These are phyloP conservation scores for Synergus laeviventris DNA, from an alignment of 2,888 invertebrate species.

Conservation along the genomic window DNA sequence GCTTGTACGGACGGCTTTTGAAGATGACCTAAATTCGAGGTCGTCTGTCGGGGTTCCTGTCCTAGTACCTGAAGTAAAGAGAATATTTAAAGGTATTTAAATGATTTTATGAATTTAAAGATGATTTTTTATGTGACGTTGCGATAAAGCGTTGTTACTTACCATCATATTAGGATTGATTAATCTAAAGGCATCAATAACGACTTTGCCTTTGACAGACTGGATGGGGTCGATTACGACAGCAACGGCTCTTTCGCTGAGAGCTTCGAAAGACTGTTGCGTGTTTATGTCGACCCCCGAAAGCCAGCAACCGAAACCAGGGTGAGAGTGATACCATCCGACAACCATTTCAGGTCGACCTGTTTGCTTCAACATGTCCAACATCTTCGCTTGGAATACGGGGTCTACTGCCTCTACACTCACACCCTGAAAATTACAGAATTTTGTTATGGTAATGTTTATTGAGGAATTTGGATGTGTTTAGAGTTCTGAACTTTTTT, in stretches of 20 bases:
- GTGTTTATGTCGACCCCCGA: slow-evolving; percentile 99
- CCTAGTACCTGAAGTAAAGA: slow-evolving; percentile 80
- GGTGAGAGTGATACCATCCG: slow-evolving; percentile 99
- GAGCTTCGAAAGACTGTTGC: slow-evolving; percentile 98
- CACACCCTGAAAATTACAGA: slow-evolving; percentile 81
- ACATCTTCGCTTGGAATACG: slow-evolving; percentile 99
- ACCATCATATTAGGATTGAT: slow-evolving; percentile 99
- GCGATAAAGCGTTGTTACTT: slow-evolving; percentile 41
- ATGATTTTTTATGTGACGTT: background rate
- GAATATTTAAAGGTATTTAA: background rate
- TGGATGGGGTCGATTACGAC: slow-evolving; percentile 99
- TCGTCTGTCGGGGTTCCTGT: slow-evolving; percentile 98
- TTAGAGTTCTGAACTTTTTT: too few species aligned
- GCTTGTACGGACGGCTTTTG: slow-evolving; percentile 99
- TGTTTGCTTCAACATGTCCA: slow-evolving; percentile 98
- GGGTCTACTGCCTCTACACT: slow-evolving; percentile 99
- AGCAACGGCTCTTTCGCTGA: slow-evolving; percentile 98
- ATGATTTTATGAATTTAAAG: background rate
- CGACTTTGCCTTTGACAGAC: slow-evolving; percentile 99
- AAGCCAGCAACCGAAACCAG: slow-evolving; percentile 99
- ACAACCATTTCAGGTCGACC: slow-evolving; percentile 99
- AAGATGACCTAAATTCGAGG: slow-evolving; percentile 98
- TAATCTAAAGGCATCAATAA: slow-evolving; percentile 99
- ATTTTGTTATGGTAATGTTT: background rate
- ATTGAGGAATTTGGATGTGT: too few species aligned